A percentile compares a stretch with the other conserved stretches of the same genome.
Conservation (phyloP, 2,888 invertebrate genomes). For the Lasioglossum oenotherae region DNA sequence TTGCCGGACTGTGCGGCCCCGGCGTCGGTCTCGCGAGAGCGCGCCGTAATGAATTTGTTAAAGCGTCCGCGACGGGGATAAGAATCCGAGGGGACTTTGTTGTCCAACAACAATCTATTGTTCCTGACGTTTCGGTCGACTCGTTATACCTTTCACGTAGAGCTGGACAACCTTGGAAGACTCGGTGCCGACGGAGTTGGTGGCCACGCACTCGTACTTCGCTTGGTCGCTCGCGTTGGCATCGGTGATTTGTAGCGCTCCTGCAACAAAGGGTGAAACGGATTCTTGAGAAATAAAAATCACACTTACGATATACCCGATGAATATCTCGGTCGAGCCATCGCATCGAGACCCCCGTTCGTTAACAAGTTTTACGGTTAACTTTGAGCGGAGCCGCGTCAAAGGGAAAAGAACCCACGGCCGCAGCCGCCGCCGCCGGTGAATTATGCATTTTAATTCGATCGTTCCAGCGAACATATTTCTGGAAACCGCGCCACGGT, state of each 20-base stretch:
- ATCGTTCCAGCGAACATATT: not conserved
- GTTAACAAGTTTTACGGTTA: slow-evolving; percentile 16
- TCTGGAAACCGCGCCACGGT: not conserved
- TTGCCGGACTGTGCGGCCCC: slow-evolving; percentile 33
- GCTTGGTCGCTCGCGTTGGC: slow-evolving; percentile 97
- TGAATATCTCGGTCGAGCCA: not conserved
- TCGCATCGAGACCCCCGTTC: not conserved
- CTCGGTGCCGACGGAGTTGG: slow-evolving; percentile 96
- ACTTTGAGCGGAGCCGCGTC: slow-evolving; percentile 1
- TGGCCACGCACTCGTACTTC: slow-evolving; percentile 98
- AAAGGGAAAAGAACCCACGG: not conserved
- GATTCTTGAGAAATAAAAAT: not conserved
- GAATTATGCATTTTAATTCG: slow-evolving; percentile 6
- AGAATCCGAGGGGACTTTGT: slow-evolving; percentile 17
- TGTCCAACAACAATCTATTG: not conserved
- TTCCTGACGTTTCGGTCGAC: not conserved
- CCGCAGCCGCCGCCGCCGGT: not conserved
- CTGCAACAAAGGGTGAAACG: slow-evolving; percentile 84
- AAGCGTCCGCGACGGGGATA: slow-evolving; percentile 10
- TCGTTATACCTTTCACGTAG: slow-evolving; percentile 94
- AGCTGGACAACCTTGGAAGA: slow-evolving; percentile 95
- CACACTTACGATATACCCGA: not conserved
- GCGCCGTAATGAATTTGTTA: slow-evolving; percentile 38
- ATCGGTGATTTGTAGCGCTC: slow-evolving; percentile 94
- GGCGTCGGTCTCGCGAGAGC: not conserved